Evolutionary conservation across 2,797 vertebrate genomes (phyloP).

Genomic region (Danio albolineatus): DNA sequence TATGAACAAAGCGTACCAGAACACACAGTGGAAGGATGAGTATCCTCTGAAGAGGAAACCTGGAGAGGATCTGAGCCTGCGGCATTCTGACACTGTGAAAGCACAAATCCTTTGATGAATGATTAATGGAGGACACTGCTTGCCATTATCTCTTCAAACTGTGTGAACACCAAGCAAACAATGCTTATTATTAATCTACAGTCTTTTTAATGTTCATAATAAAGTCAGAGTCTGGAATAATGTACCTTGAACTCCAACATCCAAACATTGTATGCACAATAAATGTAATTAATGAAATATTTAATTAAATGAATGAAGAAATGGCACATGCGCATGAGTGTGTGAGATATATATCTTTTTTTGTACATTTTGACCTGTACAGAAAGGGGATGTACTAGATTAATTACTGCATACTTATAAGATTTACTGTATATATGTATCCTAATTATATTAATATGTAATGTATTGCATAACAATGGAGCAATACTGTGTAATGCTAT

Average conservation of each 20-base stretch:
- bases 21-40: constrained; percentile 48
- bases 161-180: not conserved
- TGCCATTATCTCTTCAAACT: not conserved
- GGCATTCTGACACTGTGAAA: constrained; percentile 56
- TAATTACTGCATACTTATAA: no score
- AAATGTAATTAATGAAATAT: no score
- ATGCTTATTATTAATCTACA: constrained; percentile 7
- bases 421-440: no score
- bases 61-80: not conserved
- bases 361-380: no score
- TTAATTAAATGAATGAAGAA: no score
- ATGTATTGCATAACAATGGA: no score
- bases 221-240: not conserved
- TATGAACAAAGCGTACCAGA: constrained; percentile 55
- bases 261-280: not conserved
- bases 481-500: no score
- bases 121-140: constrained; percentile 18
- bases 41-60: constrained; percentile 44
- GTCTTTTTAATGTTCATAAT: not conserved
- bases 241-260: not conserved
- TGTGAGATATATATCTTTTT: no score
- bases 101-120: constrained; percentile 18
- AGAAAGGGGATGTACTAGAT: no score
- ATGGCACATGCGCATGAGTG: no score
- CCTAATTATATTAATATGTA: no score